Percentiles rank a stretch among this genome's conserved stretches.
Conservation (phyloP, 2,888 invertebrate species). For the Aquatica leii region DNA sequence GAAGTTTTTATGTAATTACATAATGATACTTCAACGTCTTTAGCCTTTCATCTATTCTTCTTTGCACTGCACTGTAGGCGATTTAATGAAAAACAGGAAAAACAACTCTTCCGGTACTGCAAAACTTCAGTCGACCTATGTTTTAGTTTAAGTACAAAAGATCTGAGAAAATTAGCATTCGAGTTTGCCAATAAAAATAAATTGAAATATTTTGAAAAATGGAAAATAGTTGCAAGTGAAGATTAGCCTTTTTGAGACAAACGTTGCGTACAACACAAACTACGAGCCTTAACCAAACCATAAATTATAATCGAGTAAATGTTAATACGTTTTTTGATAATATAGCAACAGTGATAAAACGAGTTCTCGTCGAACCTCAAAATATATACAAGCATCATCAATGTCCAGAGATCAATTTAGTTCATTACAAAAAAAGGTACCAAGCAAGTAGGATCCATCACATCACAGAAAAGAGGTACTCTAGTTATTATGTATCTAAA, state of each 20-base stretch:
- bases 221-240: background rate
- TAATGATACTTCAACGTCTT: no score
- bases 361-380: no score
- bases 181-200: no score
- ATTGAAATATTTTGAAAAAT: background rate
- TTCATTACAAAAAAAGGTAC: constrained; percentile 49
- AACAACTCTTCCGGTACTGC: no score
- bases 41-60: no score
- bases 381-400: constrained; percentile 51
- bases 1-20: no score
- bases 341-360: background rate
- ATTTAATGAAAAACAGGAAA: no score
- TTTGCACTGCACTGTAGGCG: no score
- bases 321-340: constrained; percentile 33
- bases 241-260: background rate
- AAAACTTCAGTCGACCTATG: no score
- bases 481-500: constrained; percentile 32
- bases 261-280: background rate
- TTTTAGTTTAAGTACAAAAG: no score
- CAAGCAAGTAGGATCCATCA: constrained; percentile 49
- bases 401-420: constrained; percentile 53
- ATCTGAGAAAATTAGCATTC: no score
- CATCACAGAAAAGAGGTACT: constrained; percentile 47
- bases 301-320: no score
- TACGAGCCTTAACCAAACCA: constrained; percentile 30